phyloP scores from a whole-genome alignment of 1,140 invertebrate genomes.

The Antheraea pernyi region DNA sequence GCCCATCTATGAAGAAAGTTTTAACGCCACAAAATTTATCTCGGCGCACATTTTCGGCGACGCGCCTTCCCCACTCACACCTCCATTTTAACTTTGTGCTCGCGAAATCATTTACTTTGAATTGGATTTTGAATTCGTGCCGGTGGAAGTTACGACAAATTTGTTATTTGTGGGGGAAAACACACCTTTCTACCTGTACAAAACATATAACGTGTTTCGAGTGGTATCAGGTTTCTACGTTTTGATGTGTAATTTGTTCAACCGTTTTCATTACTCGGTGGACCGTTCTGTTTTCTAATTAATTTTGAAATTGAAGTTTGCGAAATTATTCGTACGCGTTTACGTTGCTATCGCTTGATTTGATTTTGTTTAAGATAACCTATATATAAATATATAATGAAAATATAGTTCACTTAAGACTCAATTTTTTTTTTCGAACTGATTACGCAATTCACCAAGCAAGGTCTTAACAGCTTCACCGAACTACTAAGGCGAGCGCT shows the following conservation, averaged over 20 bases:
- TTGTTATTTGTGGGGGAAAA: not conserved
- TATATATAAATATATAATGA: no score
- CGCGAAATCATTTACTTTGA: slow-evolving; percentile 18
- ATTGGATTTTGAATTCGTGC: slow-evolving; percentile 16
- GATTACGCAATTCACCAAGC: no score
- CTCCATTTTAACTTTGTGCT: not conserved
- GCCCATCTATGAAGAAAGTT: not conserved
- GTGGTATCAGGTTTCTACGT: not conserved
- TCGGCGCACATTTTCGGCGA: not conserved
- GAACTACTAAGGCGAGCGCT: no score
- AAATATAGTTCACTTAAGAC: no score
- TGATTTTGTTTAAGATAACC: no score
- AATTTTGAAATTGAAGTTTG: not conserved
- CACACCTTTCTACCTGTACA: not conserved
- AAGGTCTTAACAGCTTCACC: no score
- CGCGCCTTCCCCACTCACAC: slow-evolving; percentile 5
- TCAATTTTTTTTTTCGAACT: no score
- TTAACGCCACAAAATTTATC: not conserved
- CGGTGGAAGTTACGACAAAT: slow-evolving; percentile 16
- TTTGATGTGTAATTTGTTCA: not conserved
- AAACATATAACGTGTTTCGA: not conserved
- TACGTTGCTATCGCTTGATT: not conserved
- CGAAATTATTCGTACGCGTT: not conserved
- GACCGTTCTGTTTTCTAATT: not conserved
- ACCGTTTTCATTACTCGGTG: not conserved